Base-by-base conservation (phyloP, 2,113 vertebrate genomes). In the Rostratula benghalensis region DNA sequence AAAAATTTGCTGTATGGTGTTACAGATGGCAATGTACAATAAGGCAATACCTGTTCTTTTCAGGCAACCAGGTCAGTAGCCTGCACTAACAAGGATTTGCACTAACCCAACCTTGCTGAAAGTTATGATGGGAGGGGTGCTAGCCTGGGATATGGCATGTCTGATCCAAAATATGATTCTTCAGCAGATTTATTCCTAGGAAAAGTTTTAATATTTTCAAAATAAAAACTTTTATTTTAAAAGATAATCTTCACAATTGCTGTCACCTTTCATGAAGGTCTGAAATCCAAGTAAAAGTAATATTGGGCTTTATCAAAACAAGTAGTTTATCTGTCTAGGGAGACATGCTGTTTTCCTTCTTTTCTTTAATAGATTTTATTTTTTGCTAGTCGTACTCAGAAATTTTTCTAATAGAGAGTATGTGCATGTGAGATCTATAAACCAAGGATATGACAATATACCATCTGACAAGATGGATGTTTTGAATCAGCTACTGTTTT, bases 331-430 rank as follows among this genome's bases (percentile, higher is more conserved):
- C 20, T 64, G 4, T 54, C 8, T 31, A 43, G 13, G 18, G 18
- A 10, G 4, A 16, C 2, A 1, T n/a, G 5, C 0, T 1, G 5
- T 76, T 69, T 35, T 67, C 21, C 2, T 35, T 67, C 1, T 75
- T 31, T 74, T 88, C 5, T 59, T 78, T 69, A 60, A 59, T 51
- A 51, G 27, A 25, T 56, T 74, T 33, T 93, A 27, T 28, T 60
- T 64, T 48, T 77, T 59, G 24, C 8, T 93, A 37, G 78, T 75
- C 4, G 0, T 75, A 24, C 11, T 92, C 27, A 81, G 19, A 56
- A 13, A 5, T 41, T 50, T 82, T 95, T 76, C 21, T 77, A 18
- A 11, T 35, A 16, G 10, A 48, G 2, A 59, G 13, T 50, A 31
- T 33, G 5, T 83, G 7, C 7, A 33, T 75, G 14, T 33, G 19